Evolutionary conservation across 1,140 invertebrate species (phyloP).

Genomic region (Cyclina sinensis): DNA sequence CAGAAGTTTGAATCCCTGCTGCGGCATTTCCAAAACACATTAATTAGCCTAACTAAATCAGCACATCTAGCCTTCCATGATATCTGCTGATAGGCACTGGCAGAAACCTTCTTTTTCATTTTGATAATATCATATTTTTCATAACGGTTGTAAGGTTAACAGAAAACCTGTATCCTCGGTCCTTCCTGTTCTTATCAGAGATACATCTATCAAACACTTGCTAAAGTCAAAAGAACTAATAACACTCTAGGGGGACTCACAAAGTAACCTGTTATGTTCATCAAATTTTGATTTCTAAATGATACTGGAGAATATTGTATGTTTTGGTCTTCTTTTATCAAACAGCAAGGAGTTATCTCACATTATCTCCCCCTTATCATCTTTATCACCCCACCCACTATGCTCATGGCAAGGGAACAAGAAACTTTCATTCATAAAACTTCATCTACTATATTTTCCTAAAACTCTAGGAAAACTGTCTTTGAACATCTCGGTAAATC

Average conservation of each 20-base stretch:
- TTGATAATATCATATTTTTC: conserved; percentile 67
- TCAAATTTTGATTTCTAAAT: conserved; percentile 59
- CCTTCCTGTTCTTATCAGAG: conserved; percentile 28
- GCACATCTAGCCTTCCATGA: conserved; percentile 9
- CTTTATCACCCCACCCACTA: conserved; percentile 65
- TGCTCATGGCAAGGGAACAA: conserved; percentile 29
- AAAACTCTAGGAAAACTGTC: background rate
- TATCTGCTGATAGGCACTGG: conserved; percentile 40
- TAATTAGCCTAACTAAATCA: conserved; percentile 57
- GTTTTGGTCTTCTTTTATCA: conserved; percentile 55
- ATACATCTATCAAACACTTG: conserved; percentile 41
- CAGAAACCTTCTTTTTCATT: conserved; percentile 64
- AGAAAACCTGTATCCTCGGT: background rate
- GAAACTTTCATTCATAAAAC: conserved; percentile 65
- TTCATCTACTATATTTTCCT: conserved; percentile 30
- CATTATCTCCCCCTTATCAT: conserved; percentile 37
- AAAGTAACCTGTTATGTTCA: conserved; percentile 49
- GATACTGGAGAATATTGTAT: conserved; percentile 35
- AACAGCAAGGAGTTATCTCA: conserved; percentile 57
- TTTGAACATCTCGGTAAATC: background rate
- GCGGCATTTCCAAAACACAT: conserved; percentile 61
- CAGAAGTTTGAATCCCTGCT: conserved; percentile 28
- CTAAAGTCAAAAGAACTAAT: conserved; percentile 54
- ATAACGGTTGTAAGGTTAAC: conserved; percentile 40
- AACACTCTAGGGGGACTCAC: conserved; percentile 36